phyloP scores from a whole-genome alignment of 2,797 vertebrate genomes.

The Myripristis jacobus region DNA sequence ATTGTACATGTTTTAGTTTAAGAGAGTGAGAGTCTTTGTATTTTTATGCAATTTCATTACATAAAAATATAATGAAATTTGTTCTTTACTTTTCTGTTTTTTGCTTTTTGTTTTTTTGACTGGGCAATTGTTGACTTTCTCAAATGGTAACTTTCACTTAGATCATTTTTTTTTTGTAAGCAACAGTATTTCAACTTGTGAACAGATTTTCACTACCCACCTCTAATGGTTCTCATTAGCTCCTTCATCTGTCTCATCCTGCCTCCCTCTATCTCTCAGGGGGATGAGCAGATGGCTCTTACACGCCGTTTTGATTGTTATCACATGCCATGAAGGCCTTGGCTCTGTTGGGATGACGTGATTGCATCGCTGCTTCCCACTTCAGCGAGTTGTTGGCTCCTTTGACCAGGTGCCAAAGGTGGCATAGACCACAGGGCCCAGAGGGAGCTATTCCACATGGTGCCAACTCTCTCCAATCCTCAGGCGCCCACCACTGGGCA shows the following conservation, averaged over 20 bases:
- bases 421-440: slow-evolving; percentile 40
- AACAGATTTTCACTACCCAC: background rate
- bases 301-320: slow-evolving; percentile 81
- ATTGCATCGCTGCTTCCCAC: slow-evolving; percentile 75
- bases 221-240: background rate
- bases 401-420: slow-evolving; percentile 73
- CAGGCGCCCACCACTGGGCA: slow-evolving; percentile 2
- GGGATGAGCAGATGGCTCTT: slow-evolving; percentile 79
- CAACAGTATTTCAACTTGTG: too few species aligned
- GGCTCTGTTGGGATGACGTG: slow-evolving; percentile 73
- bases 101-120: too few species aligned
- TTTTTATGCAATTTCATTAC: too few species aligned
- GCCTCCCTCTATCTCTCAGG: slow-evolving; percentile 62
- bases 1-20: too few species aligned
- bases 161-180: too few species aligned
- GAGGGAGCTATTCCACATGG: slow-evolving; percentile 37
- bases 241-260: slow-evolving; percentile 9
- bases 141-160: too few species aligned
- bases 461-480: slow-evolving; percentile 10
- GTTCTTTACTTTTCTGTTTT: too few species aligned
- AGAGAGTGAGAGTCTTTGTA: too few species aligned
- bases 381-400: slow-evolving; percentile 67
- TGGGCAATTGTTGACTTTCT: too few species aligned
- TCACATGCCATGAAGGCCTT: slow-evolving; percentile 74
- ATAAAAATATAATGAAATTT: too few species aligned